phyloP scores from a whole-genome alignment of 2,113 vertebrate genomes.

The Rhynchopsitta pachyrhyncha region DNA sequence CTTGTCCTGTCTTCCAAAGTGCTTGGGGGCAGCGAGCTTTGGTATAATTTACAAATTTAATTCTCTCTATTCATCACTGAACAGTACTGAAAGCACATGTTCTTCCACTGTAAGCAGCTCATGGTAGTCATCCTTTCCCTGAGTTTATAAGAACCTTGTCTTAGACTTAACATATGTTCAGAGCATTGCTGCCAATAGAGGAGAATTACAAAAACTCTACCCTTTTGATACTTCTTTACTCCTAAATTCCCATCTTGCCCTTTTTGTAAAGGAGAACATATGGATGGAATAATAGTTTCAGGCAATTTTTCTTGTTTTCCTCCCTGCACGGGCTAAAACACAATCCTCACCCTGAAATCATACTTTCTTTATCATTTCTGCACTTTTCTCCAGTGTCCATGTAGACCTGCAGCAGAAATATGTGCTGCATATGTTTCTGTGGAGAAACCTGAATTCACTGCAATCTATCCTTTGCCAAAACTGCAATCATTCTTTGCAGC shows the following conservation, averaged over 20 bases:
- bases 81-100: slow-evolving; percentile 50
- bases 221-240: background rate
- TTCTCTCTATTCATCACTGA: slow-evolving; percentile 37
- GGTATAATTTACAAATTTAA: slow-evolving; percentile 55
- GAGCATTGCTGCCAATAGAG: slow-evolving; percentile 31
- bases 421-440: background rate
- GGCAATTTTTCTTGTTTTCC: background rate
- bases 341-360: background rate
- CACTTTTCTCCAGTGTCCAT: background rate
- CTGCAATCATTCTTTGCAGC: background rate
- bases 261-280: background rate
- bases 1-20: slow-evolving; percentile 25
- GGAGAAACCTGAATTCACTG: background rate
- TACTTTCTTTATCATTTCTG: background rate
- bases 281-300: background rate
- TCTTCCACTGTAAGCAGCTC: slow-evolving; percentile 34
- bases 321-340: background rate
- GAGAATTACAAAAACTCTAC: background rate
- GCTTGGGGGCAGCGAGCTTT: slow-evolving; percentile 15
- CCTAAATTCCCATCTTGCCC: background rate
- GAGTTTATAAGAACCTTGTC: slow-evolving; percentile 30
- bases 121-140: background rate
- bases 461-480: background rate
- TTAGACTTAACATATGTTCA: slow-evolving; percentile 52
- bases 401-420: background rate